Base-by-base conservation (phyloP, 2,888 invertebrate species). In the Trichopoda pennipes region DNA sequence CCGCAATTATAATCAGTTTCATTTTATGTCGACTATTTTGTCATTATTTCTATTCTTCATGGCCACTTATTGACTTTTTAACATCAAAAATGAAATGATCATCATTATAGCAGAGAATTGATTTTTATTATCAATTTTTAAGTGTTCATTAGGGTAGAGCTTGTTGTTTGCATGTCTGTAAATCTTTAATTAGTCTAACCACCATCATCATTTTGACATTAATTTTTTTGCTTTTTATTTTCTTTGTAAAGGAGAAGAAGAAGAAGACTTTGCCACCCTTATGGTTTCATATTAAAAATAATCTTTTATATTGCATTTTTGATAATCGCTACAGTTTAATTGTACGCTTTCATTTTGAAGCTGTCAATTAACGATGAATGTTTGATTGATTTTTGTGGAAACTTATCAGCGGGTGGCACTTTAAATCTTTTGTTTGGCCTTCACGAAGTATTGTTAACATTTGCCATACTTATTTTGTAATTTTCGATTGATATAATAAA, bases 361-460 rank as follows among this genome's bases (percentile, higher is more conserved):
- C 75, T 82, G 82, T 75, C 79, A 82, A 56, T 76, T 82, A 63
- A 38, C 76, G 72, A 75, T 79, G 72, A 79, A 61, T 68, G 66
- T 72, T 76, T 82, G 82, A 82, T 79, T 61, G 79, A 79, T 72
- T 72, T 79, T 72, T 74, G 38, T 82, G 58, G 51, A 75, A 72
- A 68, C n/a, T 49, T 51, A 75, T 49, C 78, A 47, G 60, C 42
- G 47, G 78, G 60, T 12, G 35, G 9, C 32, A 55, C n/a, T 38
- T 14, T 16, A 19, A 56, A 17, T 51, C 23, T 55, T 53, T 74
- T 47, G 32, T 44, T 47, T 19, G 10, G 12, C 16, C 4, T 47
- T 12, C 7, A 14, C 14, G 21, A 44, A 38, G 38, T 63, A 35
- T 8, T 47, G 47, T 32, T 19, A 8, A 53, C 17, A 35, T 53